Evolutionary conservation across 2,113 vertebrate species (phyloP), one percentile per base, ranked within the genome.

Genomic region (Synodontis membranacea): DNA sequence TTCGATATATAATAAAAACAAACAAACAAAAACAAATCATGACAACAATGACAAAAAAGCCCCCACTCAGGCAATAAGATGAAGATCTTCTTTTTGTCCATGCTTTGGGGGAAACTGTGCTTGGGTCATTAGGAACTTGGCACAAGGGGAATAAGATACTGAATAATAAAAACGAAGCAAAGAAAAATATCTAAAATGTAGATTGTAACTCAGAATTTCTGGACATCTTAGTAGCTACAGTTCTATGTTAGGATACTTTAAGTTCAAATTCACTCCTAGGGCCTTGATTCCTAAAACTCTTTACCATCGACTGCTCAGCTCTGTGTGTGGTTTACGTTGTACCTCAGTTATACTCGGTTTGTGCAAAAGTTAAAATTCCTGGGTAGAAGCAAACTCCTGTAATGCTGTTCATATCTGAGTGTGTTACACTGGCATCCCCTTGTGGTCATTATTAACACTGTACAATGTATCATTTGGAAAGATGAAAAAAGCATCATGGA

Each of bases 341-440:
- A 10, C 14, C n/a, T 66, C 37, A 39, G 7, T 21, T 39, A 68
- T 19, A 44, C 42, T 17, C 6, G 72, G 11, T 48, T 48, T 76
- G 44, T n/a, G 25, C 0, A 44, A 74, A 76, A 14, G 2, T n/a
- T 7, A 3, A 48, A 17, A 62, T 82, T 42, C 14, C 48, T 64
- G 14, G 5, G 4, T 34, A 34, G 12, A 82, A 46, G 2, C 6
- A 62, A 64, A n/a, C 8, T 6, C 12, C 21, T 42, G 19, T 34
- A 37, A 70, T 19, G 48, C 21, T 54, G 82, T 52, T 50, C 28
- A 50, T 44, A 19, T 44, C 25, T n/a, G 2, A 58, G 75, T 21
- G 31, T 83, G 60, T 46, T 80, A 80, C 84, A 60, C 25, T 25
- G 39, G 72, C 84, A 5, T 37, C 87, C 72, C 44, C 87, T 88